Evolutionary conservation across 2,797 vertebrate species (phyloP), one percentile per base, ranked within the genome.

Genomic region (Rhinophrynus dorsalis): DNA sequence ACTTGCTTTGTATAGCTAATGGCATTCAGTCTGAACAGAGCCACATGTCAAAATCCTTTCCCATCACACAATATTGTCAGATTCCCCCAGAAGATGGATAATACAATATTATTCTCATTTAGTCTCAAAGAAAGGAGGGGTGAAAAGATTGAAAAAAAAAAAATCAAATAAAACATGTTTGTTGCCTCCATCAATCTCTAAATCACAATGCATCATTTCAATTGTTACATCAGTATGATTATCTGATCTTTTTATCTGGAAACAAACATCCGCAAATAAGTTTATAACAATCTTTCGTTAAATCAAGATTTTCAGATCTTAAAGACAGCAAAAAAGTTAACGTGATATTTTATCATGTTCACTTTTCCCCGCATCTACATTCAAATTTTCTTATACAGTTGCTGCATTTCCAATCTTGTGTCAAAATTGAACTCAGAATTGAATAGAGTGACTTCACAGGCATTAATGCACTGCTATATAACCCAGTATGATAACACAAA

Each of bases 251-350:
- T 61, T 61, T 47, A 63, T 70, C 67, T 55, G 30, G 10, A 55
- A 58, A 55, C 32, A 70, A 62, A 47, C 20, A 47, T 27, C 15
- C 55, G 35, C 38, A 20, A 11, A 35, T 65, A 80, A 54, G 38
- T 5, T 4, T 54, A 69, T 71, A 74, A 47, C 15, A 65, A 76
- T 62, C 76, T 44, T 67, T 67, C 71, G 37, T 76, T 72, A 76
- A 52, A 55, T 69, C 26, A 33, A 64, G 71, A 61, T 75, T 78
- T 33, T 23, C 20, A 61, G 67, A 68, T 1, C 70, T 55, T 20
- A 27, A 61, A 74, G 55, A 21, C 56, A 13, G 24, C 30, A 23
- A 17, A 52, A 55, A 30, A 56, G 51, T 58, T 35, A 74, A 33
- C 10, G 8, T 69, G 12, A 40, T 77, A 67, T 10, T 40, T 40